These are phyloP conservation scores for Tortricodes alternella DNA, from an alignment of 2,888 invertebrate genomes.

Conservation along the genomic window DNA sequence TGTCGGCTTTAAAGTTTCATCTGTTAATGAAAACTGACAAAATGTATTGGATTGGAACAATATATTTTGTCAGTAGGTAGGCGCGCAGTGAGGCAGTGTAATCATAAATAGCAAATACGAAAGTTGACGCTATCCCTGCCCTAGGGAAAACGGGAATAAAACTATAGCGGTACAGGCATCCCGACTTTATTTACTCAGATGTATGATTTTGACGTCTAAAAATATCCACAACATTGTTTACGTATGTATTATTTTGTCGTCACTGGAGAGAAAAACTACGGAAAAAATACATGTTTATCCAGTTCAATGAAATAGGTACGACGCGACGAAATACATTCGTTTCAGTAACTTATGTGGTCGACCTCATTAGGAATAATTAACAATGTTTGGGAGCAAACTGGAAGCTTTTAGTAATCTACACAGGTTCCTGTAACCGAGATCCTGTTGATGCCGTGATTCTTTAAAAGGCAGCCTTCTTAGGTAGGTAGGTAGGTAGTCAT, in stretches of 20 bases:
- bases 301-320: background rate
- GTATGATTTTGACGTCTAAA: constrained; percentile 27
- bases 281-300: constrained; percentile 4
- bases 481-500: too few species aligned
- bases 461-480: too few species aligned
- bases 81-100: constrained; percentile 6
- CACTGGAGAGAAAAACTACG: constrained; percentile 7
- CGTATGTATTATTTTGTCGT: constrained; percentile 17
- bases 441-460: too few species aligned
- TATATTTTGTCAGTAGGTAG: background rate
- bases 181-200: constrained; percentile 22
- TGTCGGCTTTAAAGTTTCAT: background rate
- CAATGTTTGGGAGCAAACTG: too few species aligned
- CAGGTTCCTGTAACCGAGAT: too few species aligned
- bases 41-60: background rate
- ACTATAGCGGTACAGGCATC: constrained; percentile 16
- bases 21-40: background rate
- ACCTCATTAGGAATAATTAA: too few species aligned
- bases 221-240: constrained; percentile 28
- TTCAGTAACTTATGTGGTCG: background rate
- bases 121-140: constrained; percentile 21
- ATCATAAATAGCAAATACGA: constrained; percentile 28
- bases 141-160: constrained; percentile 28
- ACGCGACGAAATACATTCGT: background rate
- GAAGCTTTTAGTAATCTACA: too few species aligned